These are phyloP conservation scores for Morone chrysops DNA, from an alignment of 2,113 vertebrate species.

Conservation along the genomic window DNA sequence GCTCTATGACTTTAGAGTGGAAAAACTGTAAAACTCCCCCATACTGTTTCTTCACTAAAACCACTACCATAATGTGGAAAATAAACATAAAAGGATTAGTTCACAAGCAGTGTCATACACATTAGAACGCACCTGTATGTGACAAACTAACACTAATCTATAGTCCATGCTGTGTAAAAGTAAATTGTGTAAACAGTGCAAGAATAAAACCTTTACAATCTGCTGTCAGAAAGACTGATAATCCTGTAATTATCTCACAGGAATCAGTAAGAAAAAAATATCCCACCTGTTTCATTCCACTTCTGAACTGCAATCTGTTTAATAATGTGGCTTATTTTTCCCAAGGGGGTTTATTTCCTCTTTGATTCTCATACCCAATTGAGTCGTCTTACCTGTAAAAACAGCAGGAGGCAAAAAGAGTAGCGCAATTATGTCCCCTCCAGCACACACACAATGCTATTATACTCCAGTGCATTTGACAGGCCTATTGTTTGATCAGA, in stretches of 20 bases:
- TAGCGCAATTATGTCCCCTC: background rate
- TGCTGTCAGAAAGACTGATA: background rate
- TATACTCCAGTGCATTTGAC: background rate
- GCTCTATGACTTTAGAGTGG: background rate
- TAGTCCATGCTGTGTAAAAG: background rate
- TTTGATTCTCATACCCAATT: background rate
- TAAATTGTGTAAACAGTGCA: background rate
- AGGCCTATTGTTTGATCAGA: background rate
- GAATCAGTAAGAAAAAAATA: background rate
- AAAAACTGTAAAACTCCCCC: background rate
- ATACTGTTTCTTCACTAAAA: background rate
- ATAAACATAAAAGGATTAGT: background rate
- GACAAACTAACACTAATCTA: background rate
- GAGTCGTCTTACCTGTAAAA: background rate
- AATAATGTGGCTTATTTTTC: background rate
- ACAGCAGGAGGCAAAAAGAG: background rate
- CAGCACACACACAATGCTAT: background rate
- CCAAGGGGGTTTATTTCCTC: background rate
- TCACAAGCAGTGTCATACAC: background rate
- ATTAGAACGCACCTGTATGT: background rate
- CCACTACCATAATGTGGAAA: background rate
- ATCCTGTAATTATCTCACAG: background rate
- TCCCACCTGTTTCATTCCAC: background rate
- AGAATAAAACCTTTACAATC: background rate
- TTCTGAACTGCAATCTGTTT: conserved; percentile 1